These are phyloP conservation scores for Podarcis siculus DNA, from an alignment of 2,797 vertebrate genomes.

Conservation along the genomic window DNA sequence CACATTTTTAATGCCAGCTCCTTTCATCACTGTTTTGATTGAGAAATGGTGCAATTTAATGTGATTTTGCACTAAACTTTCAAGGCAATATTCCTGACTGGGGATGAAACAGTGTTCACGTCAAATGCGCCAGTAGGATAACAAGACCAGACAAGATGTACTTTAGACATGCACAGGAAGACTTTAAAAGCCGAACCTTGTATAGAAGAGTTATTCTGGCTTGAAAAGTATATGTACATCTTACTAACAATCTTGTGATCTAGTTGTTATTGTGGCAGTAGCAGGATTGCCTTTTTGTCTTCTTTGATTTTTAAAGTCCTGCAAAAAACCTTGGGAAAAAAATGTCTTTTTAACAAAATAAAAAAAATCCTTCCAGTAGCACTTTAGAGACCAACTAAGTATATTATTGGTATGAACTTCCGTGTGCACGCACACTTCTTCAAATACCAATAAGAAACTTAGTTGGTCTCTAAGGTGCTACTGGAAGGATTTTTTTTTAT, in stretches of 20 bases:
- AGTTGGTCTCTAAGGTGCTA: no score
- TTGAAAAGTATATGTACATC: constrained; percentile 77
- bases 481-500: no score
- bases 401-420: no score
- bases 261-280: constrained; percentile 78
- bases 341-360: not conserved
- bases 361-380: no score
- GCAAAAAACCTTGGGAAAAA: not conserved
- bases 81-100: no score
- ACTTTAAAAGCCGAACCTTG: not conserved
- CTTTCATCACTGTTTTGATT: not conserved
- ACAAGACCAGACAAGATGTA: not conserved
- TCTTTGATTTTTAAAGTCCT: not conserved
- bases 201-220: constrained; percentile 74
- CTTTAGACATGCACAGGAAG: not conserved
- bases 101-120: no score
- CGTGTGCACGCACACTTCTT: no score
- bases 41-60: not conserved
- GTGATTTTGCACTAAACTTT: no score
- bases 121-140: no score
- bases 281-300: constrained; percentile 65
- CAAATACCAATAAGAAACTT: no score
- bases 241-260: constrained; percentile 85
- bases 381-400: no score
- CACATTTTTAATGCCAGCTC: not conserved